Evolutionary conservation across 2,113 vertebrate species (phyloP).

Genomic region (Cynoglossus semilaevis): DNA sequence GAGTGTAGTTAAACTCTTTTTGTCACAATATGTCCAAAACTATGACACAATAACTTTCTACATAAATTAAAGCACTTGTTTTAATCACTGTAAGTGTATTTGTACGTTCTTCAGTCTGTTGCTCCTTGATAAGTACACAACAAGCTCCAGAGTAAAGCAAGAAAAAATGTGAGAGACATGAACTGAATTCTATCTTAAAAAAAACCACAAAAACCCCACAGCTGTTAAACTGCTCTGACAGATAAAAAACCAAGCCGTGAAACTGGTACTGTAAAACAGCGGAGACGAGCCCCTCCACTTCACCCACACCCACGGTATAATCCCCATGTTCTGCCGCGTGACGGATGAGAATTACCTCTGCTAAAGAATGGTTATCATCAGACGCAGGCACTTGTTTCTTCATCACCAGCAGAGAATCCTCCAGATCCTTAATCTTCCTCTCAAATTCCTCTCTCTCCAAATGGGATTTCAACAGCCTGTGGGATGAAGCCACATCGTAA

Average conservation of each 20-base stretch:
- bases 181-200: slow-evolving; percentile 5
- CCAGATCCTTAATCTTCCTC: slow-evolving; percentile 78
- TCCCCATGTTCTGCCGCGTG: slow-evolving; percentile 15
- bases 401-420: slow-evolving; percentile 58
- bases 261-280: slow-evolving; percentile 15
- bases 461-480: slow-evolving; percentile 83
- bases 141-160: slow-evolving; percentile 1
- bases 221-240: not conserved
- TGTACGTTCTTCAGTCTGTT: too few relatives aligned
- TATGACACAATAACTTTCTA: too few relatives aligned
- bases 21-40: too few relatives aligned
- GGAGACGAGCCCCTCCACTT: slow-evolving; percentile 22
- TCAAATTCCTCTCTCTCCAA: slow-evolving; percentile 84
- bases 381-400: slow-evolving; percentile 67
- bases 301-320: slow-evolving; percentile 39
- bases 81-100: too few relatives aligned
- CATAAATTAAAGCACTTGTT: too few relatives aligned
- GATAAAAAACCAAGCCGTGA: slow-evolving; percentile 1
- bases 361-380: slow-evolving; percentile 52
- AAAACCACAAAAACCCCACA: slow-evolving; percentile 1
- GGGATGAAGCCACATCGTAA: slow-evolving; percentile 3
- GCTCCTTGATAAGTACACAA: too few relatives aligned
- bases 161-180: not conserved
- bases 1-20: too few relatives aligned
- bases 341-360: slow-evolving; percentile 54